Evolutionary conservation across 2,888 invertebrate genomes (phyloP).

Genomic region (Mylabris sibirica): DNA sequence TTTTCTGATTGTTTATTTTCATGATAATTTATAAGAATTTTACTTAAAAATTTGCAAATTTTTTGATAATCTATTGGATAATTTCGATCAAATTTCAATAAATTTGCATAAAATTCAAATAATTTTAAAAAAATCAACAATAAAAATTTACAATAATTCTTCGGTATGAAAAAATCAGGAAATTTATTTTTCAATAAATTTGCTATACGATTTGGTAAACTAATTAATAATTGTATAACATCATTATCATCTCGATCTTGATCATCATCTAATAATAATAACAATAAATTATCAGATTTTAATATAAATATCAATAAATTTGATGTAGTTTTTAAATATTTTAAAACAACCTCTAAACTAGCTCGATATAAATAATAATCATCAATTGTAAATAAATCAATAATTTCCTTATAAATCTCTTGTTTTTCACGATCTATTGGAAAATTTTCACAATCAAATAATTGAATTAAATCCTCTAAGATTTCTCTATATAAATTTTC

Average conservation of each 20-base stretch:
- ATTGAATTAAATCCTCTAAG: constrained; percentile 62
- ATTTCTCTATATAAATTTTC: constrained; percentile 63
- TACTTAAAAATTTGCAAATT: constrained; percentile 64
- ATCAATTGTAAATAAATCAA: constrained; percentile 65
- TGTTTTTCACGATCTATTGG: constrained; percentile 58
- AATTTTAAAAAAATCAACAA: constrained; percentile 68
- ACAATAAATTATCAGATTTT: constrained; percentile 64
- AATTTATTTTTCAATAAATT: constrained; percentile 69
- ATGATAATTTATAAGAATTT: constrained; percentile 68
- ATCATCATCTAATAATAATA: constrained; percentile 47
- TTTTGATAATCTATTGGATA: constrained; percentile 50
- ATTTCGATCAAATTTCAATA: constrained; percentile 52
- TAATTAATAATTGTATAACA: constrained; percentile 65
- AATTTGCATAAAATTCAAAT: constrained; percentile 68
- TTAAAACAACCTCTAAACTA: constrained; percentile 62
- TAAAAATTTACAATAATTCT: constrained; percentile 67
- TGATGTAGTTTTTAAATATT: constrained; percentile 59
- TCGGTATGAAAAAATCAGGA: constrained; percentile 67
- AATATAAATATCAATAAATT: constrained; percentile 61
- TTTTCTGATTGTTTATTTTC: constrained; percentile 61
- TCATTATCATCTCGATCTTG: constrained; percentile 42
- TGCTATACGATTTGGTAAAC: constrained; percentile 75
- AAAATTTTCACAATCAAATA: constrained; percentile 66
- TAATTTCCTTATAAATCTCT: constrained; percentile 60
- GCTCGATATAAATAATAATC: constrained; percentile 64